Base-by-base conservation (phyloP, 1,140 invertebrate species). In the Zaprionus camerounensis region DNA sequence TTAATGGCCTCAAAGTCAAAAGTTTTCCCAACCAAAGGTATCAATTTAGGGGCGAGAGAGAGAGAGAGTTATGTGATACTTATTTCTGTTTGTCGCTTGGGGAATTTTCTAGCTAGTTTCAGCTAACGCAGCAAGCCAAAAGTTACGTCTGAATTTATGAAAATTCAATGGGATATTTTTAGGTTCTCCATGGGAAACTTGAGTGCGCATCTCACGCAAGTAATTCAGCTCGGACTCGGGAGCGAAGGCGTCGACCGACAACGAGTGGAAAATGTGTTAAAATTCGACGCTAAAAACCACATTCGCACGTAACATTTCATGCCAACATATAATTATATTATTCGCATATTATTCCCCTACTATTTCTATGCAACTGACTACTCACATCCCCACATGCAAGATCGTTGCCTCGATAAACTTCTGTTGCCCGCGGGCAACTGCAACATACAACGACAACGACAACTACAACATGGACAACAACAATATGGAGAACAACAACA, bases 271-370 rank as follows among this genome's bases (percentile, higher is more conserved):
- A 80, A 82, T 76, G 76, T 86, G 82, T 85, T 82, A 79, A 82
- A 80, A 82, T 62, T 53, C 78, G 71, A 64, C 55, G 66, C 55
- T 68, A 56, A 78, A 65, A 80, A 59, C 81, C 78, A 84, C 81
- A 84, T 67, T 88, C 69, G 85, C 85, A 88, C 84, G 84, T 90
- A 81, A 88, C 84, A 85, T 88, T 79, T 90, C 85, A 88, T 88
- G 85, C 72, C 53, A 85, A 75, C 85, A 80, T 88, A 80, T 88
- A 88, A 88, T 88, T 90, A 88, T 90, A 76, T 85, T 90, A 87
- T 80, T 86, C 71, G 41, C 67, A 59, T 81, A 69, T 85, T 90
- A 87, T 80, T 86, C 68, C 53, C 57, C 53, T 81, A 58, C 41
- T n/a, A 46, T 67, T 87, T 65, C 69, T 82, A 82, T 82, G 71